phyloP scores from a whole-genome alignment of 2,797 vertebrate species.

The Argyrosomus regius region DNA sequence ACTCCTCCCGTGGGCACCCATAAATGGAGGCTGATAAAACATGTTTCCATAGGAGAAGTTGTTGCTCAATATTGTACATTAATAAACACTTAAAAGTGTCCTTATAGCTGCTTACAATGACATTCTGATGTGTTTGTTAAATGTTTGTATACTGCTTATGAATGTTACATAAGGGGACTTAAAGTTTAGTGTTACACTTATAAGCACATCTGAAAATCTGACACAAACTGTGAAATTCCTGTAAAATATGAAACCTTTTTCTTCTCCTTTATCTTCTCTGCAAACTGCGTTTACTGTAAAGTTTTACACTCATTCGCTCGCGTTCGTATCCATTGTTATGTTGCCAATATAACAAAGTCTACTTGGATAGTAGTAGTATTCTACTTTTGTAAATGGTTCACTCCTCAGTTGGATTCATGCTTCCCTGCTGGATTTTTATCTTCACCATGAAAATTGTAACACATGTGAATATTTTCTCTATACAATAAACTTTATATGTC shows the following conservation, averaged over 20 bases:
- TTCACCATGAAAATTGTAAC: conserved; percentile 25
- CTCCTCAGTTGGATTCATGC: conserved; percentile 14
- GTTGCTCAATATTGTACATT: background rate
- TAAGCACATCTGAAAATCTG: background rate
- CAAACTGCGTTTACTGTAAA: conserved; percentile 29
- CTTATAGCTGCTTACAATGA: background rate
- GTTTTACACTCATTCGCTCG: background rate
- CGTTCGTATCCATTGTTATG: conserved; percentile 1
- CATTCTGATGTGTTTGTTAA: background rate
- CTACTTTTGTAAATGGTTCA: conserved; percentile 33
- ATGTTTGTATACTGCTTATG: background rate
- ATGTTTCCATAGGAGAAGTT: background rate
- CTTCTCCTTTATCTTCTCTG: conserved; percentile 27
- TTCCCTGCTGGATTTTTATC: conserved; percentile 15
- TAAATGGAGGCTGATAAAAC: background rate
- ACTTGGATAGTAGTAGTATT: conserved; percentile 54
- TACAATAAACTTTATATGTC: conserved; percentile 63
- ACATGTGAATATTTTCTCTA: conserved; percentile 58
- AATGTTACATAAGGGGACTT: background rate
- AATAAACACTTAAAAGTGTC: background rate
- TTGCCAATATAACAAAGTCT: conserved; percentile 26
- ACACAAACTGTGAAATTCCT: conserved; percentile 28
- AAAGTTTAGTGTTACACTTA: background rate
- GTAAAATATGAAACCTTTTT: conserved; percentile 40
- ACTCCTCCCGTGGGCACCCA: no score